Evolutionary conservation across 2,888 invertebrate species (phyloP).

Genomic region (Hirtodrosophila cameraria): DNA sequence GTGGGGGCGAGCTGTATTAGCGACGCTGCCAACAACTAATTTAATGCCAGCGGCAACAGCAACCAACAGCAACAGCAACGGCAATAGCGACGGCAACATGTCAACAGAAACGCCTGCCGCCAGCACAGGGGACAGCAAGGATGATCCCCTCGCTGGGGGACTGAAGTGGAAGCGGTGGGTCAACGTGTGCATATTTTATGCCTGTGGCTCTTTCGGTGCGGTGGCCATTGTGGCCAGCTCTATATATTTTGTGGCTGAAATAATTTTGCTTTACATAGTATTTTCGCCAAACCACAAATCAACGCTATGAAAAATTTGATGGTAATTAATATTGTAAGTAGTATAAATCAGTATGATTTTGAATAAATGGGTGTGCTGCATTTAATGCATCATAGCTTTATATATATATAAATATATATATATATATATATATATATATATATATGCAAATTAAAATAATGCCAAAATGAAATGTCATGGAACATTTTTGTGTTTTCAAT

Average conservation of each 20-base stretch:
- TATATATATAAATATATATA: constrained; percentile 24
- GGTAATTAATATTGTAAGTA: constrained; percentile 76
- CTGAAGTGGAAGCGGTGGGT: not conserved
- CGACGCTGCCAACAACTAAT: constrained; percentile 78
- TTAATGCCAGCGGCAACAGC: constrained; percentile 72
- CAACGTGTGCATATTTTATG: constrained; percentile 67
- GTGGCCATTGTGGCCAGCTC: constrained; percentile 58
- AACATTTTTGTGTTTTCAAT: constrained; percentile 1
- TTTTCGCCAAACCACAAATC: constrained; percentile 70
- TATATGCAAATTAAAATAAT: constrained; percentile 31
- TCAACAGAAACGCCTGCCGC: constrained; percentile 74
- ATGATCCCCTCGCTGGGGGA: constrained; percentile 34
- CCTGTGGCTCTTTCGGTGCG: constrained; percentile 36
- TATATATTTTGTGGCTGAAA: constrained; percentile 54
- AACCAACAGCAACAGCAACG: constrained; percentile 37
- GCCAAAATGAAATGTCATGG: constrained; percentile 33
- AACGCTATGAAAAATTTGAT: constrained; percentile 77
- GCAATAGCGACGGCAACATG: constrained; percentile 70
- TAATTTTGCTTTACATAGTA: constrained; percentile 69
- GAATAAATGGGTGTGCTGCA: constrained; percentile 65
- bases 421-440: not conserved
- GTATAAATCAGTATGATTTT: constrained; percentile 56
- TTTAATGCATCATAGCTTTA: constrained; percentile 54
- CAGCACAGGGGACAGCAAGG: constrained; percentile 32
- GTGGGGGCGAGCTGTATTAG: constrained; percentile 62